Evolutionary conservation across 2,113 vertebrate genomes (phyloP).

Genomic region (Centropus bengalensis): DNA sequence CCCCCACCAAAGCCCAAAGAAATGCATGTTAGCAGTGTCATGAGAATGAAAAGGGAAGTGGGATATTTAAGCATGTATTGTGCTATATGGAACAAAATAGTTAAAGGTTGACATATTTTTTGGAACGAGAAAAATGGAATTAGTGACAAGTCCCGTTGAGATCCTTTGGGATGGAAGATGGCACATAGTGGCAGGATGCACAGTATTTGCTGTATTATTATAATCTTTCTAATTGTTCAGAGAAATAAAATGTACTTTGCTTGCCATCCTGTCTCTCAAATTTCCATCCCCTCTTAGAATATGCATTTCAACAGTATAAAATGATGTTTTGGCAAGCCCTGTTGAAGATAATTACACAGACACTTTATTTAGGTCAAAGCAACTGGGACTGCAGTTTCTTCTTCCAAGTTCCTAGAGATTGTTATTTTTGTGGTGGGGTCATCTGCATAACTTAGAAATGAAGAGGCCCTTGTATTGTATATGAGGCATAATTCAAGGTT

Average conservation of each 20-base stretch:
- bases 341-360: conserved; percentile 47
- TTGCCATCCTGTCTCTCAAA: conserved; percentile 23
- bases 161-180: conserved; percentile 66
- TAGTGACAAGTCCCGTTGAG: conserved; percentile 58
- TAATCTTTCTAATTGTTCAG: conserved; percentile 41
- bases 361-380: conserved; percentile 61
- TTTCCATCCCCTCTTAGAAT: conserved; percentile 41
- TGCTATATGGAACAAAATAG: conserved; percentile 48
- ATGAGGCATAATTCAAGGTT: not conserved
- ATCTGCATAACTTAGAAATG: conserved; percentile 50
- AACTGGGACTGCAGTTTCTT: conserved; percentile 43
- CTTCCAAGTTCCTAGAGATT: conserved; percentile 58
- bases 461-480: conserved; percentile 2
- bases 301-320: conserved; percentile 68
- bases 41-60: not conserved
- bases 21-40: not conserved
- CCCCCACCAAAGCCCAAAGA: not conserved
- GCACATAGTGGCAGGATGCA: conserved; percentile 65
- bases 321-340: conserved; percentile 63
- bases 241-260: conserved; percentile 57
- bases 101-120: conserved; percentile 64
- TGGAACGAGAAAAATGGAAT: conserved; percentile 66
- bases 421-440: conserved; percentile 35
- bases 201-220: conserved; percentile 64
- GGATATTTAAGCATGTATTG: not conserved